Base-by-base conservation (phyloP, 2,888 invertebrate species). In the Ormyrus labotus region DNA sequence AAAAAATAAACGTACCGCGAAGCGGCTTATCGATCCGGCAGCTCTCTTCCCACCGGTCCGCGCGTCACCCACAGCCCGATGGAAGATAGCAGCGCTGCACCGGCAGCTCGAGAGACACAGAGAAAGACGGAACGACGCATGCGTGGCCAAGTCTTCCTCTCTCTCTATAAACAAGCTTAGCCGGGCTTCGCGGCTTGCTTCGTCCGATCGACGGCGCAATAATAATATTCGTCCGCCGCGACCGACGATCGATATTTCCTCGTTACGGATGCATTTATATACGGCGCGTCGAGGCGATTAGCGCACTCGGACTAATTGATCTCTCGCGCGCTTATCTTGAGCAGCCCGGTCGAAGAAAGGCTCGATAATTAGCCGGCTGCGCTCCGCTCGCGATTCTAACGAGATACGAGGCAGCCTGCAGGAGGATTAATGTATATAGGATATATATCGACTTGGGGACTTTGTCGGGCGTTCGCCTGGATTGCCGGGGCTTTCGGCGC, bases 191-290 rank as follows among this genome's bases (percentile, higher is more conserved):
- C 34, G 34, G 34, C 34, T 34, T 34, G 34, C 34, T 34, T 34
- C 3, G 19, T 4, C 34, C 34, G 34, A 34, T 34, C 34, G 34
- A 4, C 34, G 34, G 3, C 34, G 34, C 34, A 34, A 34, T 13
- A 13, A 13, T 13, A 13, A 13, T 13, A 13, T 34, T 34, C 34
- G 34, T 34, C 34, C 34, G 34, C 34, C 4, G 34, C 34, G 4
- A 3, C 34, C 45, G 61, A 13, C 72, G 64, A 63, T 77, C 77
- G 64, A 70, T 77, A 70, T 77, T 61, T 61, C 68, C 74, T 76
- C 76, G 76, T 76, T 68, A 75, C 55, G 47, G 45, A 58, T 58
- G 70, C 69, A 63, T 69, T 63, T 63, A 53, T 63, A 53, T 53
- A 63, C 19, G 34, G 19, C 69, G 69, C 34, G 60, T 67, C 67